Evolutionary conservation across 1,140 invertebrate species (phyloP).

Genomic region (Harpegnathos saltator): DNA sequence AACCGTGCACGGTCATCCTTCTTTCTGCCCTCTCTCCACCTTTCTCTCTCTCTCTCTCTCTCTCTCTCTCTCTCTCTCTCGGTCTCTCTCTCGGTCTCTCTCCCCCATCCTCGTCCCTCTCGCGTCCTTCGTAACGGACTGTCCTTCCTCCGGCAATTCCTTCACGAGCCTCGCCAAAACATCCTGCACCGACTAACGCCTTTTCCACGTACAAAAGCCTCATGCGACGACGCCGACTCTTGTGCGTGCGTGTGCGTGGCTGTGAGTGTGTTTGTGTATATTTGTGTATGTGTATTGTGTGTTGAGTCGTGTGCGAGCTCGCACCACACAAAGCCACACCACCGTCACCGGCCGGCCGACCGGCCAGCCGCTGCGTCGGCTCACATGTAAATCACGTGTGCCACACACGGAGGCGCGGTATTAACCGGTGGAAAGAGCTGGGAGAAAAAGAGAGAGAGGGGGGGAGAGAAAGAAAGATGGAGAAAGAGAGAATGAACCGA

Average conservation of each 20-base stretch:
- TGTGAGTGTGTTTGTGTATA: slow-evolving; percentile 27
- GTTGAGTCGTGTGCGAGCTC: background rate
- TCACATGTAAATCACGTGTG: slow-evolving; percentile 75
- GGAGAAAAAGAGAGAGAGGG: slow-evolving; percentile 54
- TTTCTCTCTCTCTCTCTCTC: background rate
- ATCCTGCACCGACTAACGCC: slow-evolving; percentile 67
- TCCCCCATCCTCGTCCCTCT: slow-evolving; percentile 4
- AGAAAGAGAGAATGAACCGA: slow-evolving; percentile 12
- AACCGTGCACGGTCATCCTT: slow-evolving; percentile 49
- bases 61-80: slow-evolving; percentile 10
- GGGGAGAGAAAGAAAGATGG: slow-evolving; percentile 40
- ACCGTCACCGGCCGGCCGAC: slow-evolving; percentile 57
- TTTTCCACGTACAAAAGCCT: slow-evolving; percentile 67
- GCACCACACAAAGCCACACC: slow-evolving; percentile 51
- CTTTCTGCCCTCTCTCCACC: background rate
- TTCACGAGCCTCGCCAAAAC: slow-evolving; percentile 76
- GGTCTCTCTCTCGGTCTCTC: background rate
- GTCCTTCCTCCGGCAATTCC: slow-evolving; percentile 72
- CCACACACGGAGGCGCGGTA: slow-evolving; percentile 70
- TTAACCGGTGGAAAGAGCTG: slow-evolving; percentile 42
- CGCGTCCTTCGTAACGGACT: slow-evolving; percentile 51
- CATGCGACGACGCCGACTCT: slow-evolving; percentile 49
- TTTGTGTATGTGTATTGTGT: background rate
- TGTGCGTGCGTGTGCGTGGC: background rate
- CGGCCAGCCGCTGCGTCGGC: slow-evolving; percentile 37